Evolutionary conservation across 2,888 invertebrate genomes (phyloP).

Genomic region (Caenorhabditis plicata): DNA sequence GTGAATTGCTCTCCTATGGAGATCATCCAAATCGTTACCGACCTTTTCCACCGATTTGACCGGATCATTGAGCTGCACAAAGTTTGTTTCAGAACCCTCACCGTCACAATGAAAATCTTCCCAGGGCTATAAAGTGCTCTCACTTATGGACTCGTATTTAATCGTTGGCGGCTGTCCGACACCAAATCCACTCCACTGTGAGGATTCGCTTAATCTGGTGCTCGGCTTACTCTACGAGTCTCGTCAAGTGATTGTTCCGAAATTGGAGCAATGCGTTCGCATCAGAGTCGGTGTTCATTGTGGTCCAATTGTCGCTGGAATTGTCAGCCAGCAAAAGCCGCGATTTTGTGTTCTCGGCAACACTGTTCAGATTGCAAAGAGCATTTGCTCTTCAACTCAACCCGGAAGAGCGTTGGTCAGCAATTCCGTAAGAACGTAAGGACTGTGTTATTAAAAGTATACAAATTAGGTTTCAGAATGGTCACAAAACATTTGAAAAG

Average conservation of each 20-base stretch:
- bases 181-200: constrained; percentile 57
- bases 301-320: constrained; percentile 56
- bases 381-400: constrained; percentile 27
- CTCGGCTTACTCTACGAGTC: constrained; percentile 65
- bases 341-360: constrained; percentile 57
- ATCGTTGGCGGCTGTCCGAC: constrained; percentile 66
- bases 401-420: constrained; percentile 54
- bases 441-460: no score
- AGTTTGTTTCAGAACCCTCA: no score
- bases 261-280: constrained; percentile 48
- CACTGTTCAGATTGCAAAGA: constrained; percentile 52
- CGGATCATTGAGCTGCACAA: constrained; percentile 48
- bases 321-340: constrained; percentile 55
- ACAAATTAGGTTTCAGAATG: constrained; percentile 30
- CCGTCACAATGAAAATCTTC: no score
- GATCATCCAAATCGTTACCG: constrained; percentile 66
- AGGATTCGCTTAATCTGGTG: constrained; percentile 63
- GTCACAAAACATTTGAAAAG: constrained; percentile 47
- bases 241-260: constrained; percentile 52
- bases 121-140: constrained; percentile 59
- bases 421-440: constrained; percentile 54
- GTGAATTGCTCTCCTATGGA: constrained; percentile 53
- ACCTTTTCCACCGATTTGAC: constrained; percentile 65
- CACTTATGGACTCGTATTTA: constrained; percentile 66
- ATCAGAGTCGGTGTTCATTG: constrained; percentile 53